Percentiles rank a stretch among this genome's conserved stretches.
Conservation (phyloP, 2,888 invertebrate genomes). For the Polydrusus pterygomalis region DNA sequence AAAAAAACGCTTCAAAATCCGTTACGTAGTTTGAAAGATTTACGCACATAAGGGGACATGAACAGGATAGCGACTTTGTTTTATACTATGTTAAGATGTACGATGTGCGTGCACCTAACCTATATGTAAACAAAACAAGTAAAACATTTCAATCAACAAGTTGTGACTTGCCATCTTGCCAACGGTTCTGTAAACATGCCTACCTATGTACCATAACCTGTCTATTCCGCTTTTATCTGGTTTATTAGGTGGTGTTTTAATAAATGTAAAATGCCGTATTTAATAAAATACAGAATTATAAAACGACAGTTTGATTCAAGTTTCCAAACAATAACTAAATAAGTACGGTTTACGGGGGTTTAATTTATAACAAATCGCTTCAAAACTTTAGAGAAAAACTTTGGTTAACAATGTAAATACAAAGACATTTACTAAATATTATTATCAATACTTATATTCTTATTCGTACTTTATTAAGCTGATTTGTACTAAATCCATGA, state of each 20-base stretch:
- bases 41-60: too few relatives aligned
- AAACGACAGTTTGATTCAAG: too few relatives aligned
- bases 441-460: neutral
- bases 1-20: too few relatives aligned
- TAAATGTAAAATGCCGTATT: neutral
- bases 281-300: too few relatives aligned
- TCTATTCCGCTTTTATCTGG: neutral
- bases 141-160: neutral
- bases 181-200: neutral
- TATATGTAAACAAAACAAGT: neutral
- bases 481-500: constrained; percentile 5
- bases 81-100: too few relatives aligned
- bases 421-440: neutral
- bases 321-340: too few relatives aligned
- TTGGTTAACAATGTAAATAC: neutral
- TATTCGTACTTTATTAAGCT: neutral
- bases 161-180: neutral
- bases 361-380: too few relatives aligned
- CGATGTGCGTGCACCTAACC: too few relatives aligned
- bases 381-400: neutral
- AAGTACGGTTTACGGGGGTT: too few relatives aligned
- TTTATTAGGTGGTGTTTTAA: neutral
- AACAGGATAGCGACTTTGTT: too few relatives aligned
- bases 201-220: neutral
- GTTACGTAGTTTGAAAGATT: too few relatives aligned